Percentiles rank a stretch among this genome's conserved stretches.
phyloP scores from a whole-genome alignment of 30 jellyfish, hydroid and myxozoan species.

The Aurelia aurita region DNA sequence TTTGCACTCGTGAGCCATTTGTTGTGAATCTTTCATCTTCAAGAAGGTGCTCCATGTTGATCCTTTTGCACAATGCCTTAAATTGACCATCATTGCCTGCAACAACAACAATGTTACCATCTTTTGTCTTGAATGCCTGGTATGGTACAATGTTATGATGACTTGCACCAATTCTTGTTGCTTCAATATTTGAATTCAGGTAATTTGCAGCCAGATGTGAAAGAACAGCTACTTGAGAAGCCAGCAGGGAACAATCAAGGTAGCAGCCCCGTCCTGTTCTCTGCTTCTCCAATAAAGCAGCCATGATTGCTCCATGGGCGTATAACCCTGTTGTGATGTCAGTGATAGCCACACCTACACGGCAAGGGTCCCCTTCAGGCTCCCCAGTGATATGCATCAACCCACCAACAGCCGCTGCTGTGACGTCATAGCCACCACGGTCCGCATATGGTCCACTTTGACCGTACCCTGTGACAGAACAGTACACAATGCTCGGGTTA shows the following conservation, averaged over 20 bases:
- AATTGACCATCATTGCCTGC: slow-evolving; percentile 89
- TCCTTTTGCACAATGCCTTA: slow-evolving; percentile 76
- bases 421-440: slow-evolving; percentile 95
- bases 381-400: slow-evolving; percentile 92
- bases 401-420: slow-evolving; percentile 98
- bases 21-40: slow-evolving; percentile 75
- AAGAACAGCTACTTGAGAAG: slow-evolving; percentile 93
- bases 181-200: slow-evolving; percentile 84
- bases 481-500: slow-evolving; percentile 76
- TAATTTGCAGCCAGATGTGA: slow-evolving; percentile 91
- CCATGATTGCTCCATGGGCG: slow-evolving; percentile 97
- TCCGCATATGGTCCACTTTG: slow-evolving; percentile 92
- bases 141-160: slow-evolving; percentile 94
- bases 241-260: slow-evolving; percentile 86
- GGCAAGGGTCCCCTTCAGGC: slow-evolving; percentile 96
- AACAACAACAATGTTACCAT: slow-evolving; percentile 84
- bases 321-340: slow-evolving; percentile 95
- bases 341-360: slow-evolving; percentile 97
- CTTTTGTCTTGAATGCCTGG: slow-evolving; percentile 93
- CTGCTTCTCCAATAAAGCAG: slow-evolving; percentile 91
- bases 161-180: slow-evolving; percentile 86
- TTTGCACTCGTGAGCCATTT: slow-evolving; percentile 76
- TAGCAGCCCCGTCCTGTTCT: slow-evolving; percentile 80
- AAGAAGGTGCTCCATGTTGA: slow-evolving; percentile 41
- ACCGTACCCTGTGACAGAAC: slow-evolving; percentile 96